Evolutionary conservation across 2,888 invertebrate genomes (phyloP).

Genomic region (Dynastes hyllus): DNA sequence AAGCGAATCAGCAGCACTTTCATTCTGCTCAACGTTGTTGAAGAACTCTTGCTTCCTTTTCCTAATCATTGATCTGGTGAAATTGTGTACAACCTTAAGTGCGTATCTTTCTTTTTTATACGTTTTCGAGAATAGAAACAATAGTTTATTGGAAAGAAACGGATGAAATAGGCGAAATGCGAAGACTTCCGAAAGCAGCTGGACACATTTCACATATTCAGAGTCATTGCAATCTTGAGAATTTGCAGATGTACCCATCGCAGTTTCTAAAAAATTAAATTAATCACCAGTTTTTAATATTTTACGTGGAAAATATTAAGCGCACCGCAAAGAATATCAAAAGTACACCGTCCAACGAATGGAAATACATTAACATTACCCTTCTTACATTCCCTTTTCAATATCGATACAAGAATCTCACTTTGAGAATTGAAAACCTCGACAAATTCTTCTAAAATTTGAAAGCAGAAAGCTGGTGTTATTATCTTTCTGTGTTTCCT

Average conservation of each 20-base stretch:
- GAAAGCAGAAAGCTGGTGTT: constrained; percentile 71
- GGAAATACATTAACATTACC: constrained; percentile 76
- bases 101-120: constrained; percentile 74
- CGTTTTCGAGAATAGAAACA: constrained; percentile 73
- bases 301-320: background rate
- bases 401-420: constrained; percentile 73
- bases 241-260: constrained; percentile 85
- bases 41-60: constrained; percentile 65
- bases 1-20: constrained; percentile 56
- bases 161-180: constrained; percentile 64
- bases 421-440: constrained; percentile 70
- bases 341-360: constrained; percentile 74
- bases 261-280: constrained; percentile 61
- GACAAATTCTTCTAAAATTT: constrained; percentile 69
- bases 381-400: constrained; percentile 67
- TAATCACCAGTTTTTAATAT: background rate
- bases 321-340: constrained; percentile 77
- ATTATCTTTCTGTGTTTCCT: constrained; percentile 69
- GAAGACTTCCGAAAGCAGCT: constrained; percentile 66
- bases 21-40: background rate
- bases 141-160: constrained; percentile 71
- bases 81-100: constrained; percentile 72
- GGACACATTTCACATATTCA: constrained; percentile 81
- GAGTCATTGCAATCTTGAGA: constrained; percentile 81
- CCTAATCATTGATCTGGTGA: constrained; percentile 75